These are phyloP conservation scores for Trichogramma pretiosum DNA, from an alignment of 1,140 invertebrate species.

Conservation along the genomic window DNA sequence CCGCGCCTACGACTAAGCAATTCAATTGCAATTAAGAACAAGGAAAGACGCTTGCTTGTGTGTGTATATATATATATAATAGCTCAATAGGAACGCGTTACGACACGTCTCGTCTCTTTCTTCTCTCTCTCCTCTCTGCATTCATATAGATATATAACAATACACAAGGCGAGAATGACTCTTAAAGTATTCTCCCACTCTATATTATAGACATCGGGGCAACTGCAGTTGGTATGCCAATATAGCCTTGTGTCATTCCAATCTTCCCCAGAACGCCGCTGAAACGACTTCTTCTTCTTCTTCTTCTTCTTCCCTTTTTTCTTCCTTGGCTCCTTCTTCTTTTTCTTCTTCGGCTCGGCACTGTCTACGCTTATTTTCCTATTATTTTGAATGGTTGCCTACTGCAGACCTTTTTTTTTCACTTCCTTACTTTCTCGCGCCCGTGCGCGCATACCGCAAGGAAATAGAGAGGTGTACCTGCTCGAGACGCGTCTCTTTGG, in stretches of 20 bases:
- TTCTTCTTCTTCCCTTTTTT: neutral
- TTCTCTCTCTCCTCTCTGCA: too few relatives aligned
- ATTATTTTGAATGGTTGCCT: constrained; percentile 4
- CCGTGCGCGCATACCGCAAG: neutral
- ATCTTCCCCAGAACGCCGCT: constrained; percentile 26
- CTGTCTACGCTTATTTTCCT: constrained; percentile 1
- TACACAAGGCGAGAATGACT: constrained; percentile 5
- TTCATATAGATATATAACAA: too few relatives aligned
- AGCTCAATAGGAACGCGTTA: constrained; percentile 22
- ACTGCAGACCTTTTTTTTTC: neutral
- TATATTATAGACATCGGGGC: constrained; percentile 27
- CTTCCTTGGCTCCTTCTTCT: neutral
- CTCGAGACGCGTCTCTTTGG: neutral
- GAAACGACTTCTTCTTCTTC: constrained; percentile 27
- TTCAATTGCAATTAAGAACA: constrained; percentile 17
- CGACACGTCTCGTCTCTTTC: constrained; percentile 3
- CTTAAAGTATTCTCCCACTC: constrained; percentile 45
- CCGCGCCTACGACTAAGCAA: constrained; percentile 3
- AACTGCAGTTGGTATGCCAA: constrained; percentile 38
- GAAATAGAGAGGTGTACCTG: neutral
- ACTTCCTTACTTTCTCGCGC: neutral
- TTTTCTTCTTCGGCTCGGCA: neutral
- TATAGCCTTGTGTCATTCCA: constrained; percentile 40
- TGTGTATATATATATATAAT: constrained; percentile 10
- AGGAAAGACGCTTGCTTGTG: neutral